Evolutionary conservation across 2,113 vertebrate species (phyloP).

Genomic region (Tachuris rubrigastra): DNA sequence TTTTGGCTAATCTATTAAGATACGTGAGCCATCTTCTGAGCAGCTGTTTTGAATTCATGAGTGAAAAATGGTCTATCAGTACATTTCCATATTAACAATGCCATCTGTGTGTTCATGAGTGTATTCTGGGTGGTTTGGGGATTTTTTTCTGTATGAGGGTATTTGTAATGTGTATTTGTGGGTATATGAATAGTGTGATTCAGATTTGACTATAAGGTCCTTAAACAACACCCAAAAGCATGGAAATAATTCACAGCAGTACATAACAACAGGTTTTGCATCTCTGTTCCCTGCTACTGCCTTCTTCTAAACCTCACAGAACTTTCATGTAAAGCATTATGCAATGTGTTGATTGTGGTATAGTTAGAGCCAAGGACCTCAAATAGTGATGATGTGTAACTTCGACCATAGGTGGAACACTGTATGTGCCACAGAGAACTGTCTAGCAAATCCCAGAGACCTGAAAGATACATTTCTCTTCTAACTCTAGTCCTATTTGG

Average conservation of each 20-base stretch:
- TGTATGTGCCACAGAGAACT: neutral
- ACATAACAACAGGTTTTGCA: neutral
- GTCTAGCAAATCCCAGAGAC: neutral
- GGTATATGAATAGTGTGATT: neutral
- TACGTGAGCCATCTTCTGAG: neutral
- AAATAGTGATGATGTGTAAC: neutral
- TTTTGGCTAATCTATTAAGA: neutral
- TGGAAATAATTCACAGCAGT: neutral
- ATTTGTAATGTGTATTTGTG: neutral
- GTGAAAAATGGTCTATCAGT: neutral
- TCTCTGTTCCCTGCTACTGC: neutral
- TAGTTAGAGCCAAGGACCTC: neutral
- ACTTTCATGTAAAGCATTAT: neutral
- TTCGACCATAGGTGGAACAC: neutral
- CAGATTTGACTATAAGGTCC: neutral
- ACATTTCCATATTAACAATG: rapidly evolving
- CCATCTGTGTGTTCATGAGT: neutral
- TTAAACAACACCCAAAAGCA: neutral
- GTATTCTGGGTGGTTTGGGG: neutral
- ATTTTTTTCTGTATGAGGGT: neutral
- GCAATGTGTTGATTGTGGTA: rapidly evolving
- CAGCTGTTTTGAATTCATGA: neutral
- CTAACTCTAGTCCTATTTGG: neutral
- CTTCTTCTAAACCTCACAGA: neutral
- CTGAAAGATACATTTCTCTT: neutral